These are phyloP conservation scores for Danaus chrysippus DNA, from an alignment of 2,888 invertebrate genomes.

Conservation along the genomic window DNA sequence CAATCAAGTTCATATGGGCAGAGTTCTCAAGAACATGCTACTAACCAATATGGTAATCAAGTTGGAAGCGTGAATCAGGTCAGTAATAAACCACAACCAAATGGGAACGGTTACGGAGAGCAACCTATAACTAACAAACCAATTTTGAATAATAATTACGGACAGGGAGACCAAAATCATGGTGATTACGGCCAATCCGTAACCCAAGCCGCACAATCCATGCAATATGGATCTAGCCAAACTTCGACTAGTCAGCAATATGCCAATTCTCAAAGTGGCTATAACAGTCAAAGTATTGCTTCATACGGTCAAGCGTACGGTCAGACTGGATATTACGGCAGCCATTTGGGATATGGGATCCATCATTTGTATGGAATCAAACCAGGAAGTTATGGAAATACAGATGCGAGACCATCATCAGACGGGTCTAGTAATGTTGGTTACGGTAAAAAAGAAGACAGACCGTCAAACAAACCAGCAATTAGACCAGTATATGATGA, in stretches of 20 bases:
- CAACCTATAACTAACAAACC: slow-evolving; percentile 11
- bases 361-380: slow-evolving; percentile 36
- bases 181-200: slow-evolving; percentile 8
- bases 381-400: slow-evolving; percentile 29
- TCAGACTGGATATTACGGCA: slow-evolving; percentile 30
- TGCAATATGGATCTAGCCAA: slow-evolving; percentile 12
- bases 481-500: slow-evolving; percentile 66
- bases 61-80: background rate
- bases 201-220: slow-evolving; percentile 7
- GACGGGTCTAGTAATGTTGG: slow-evolving; percentile 16
- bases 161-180: slow-evolving; percentile 19
- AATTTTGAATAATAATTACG: background rate
- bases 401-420: slow-evolving; percentile 9
- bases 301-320: slow-evolving; percentile 19
- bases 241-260: slow-evolving; percentile 11
- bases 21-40: slow-evolving; percentile 9
- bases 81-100: background rate
- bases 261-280: slow-evolving; percentile 13
- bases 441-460: slow-evolving; percentile 25
- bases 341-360: slow-evolving; percentile 35
- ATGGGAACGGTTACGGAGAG: slow-evolving; percentile 19
- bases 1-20: slow-evolving; percentile 14
- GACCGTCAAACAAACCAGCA: slow-evolving; percentile 37
- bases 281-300: slow-evolving; percentile 7
- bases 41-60: slow-evolving; percentile 16